Conservation (phyloP, 2,113 vertebrate species). For the Myrmecophaga tridactyla region DNA sequence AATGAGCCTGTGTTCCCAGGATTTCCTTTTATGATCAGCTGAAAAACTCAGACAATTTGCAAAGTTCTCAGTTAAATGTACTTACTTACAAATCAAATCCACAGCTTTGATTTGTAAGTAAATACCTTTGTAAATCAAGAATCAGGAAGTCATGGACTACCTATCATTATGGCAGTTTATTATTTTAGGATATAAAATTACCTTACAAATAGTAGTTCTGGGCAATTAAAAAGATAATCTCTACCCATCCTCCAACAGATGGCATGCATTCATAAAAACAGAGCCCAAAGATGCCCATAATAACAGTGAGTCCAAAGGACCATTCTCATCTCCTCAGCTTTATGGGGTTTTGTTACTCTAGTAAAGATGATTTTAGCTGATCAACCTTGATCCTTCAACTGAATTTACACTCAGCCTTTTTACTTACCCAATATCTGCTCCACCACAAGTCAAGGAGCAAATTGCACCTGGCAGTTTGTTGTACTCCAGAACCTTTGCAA, state of each 20-base stretch:
- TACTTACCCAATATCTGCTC: conserved; percentile 93
- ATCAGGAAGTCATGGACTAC: not conserved
- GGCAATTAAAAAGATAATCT: not conserved
- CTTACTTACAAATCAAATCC: too few relatives aligned
- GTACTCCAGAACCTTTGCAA: conserved; percentile 94
- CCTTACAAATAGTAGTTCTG: not conserved
- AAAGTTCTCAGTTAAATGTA: not conserved
- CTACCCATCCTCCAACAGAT: not conserved
- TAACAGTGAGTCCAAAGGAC: not conserved
- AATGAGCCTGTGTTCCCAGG: not conserved
- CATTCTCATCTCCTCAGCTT: not conserved
- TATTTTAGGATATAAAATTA: not conserved
- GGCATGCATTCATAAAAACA: not conserved
- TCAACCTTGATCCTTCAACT: not conserved
- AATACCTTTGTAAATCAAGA: not conserved
- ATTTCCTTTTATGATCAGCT: not conserved
- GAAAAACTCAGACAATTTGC: not conserved
- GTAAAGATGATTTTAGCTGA: not conserved
- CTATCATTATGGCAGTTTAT: not conserved
- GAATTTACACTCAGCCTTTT: not conserved
- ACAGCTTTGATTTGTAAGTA: not conserved
- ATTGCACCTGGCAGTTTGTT: conserved; percentile 96
- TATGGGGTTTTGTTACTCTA: not conserved
- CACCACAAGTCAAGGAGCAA: conserved; percentile 95
- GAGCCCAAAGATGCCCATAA: not conserved